Base-by-base conservation (phyloP, 2,797 vertebrate genomes). In the Fundulus diaphanus region DNA sequence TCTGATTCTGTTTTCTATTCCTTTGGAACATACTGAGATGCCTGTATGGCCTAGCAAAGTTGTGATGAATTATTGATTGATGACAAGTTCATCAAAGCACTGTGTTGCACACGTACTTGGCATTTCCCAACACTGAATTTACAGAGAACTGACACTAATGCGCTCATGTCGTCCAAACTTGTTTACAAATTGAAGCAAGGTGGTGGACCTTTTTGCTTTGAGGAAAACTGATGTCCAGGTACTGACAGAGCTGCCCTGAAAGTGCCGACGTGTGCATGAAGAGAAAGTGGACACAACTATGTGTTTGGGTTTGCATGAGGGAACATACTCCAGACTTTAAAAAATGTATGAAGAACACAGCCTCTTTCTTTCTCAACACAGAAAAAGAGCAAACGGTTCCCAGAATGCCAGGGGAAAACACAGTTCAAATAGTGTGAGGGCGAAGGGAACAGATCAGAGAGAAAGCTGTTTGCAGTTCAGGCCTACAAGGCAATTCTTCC, bases 291-390 rank as follows among this genome's bases (percentile, higher is more conserved):
- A 79, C 76, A 49, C 68, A 79, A 74, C 76, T 86, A 70, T 81
- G 82, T 89, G 86, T 91, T 88, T 88, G 89, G 76, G 82, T 88
- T 84, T 89, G 89, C 89, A 84, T 90, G 87, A 87, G 90, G 88
- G 90, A 94, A 89, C 79, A 78, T 88, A 89, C 85, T 90, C 84
- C 89, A 84, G 4, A 49, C 91, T 92, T 96, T 96, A 94, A 96
- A 96, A 96, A 96, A 96, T 96, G 95, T 92, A 96, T 96, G 95
- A 96, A 93, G 94, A 95, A 90, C 94, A 91, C 93, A 90, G 91
- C 85, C 89, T 93, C 90, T 92, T 93, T 95, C 92, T 95, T 94
- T 95, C 89, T 90, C 82, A 63, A 89, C 92, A 92, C 85, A 95
- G 92, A 93, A 87, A 93, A 84, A 81, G 86, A 90, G 90, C 90